Percentiles rank a stretch among this genome's conserved stretches.
These are phyloP conservation scores for Tipula helvola DNA, from an alignment of 2,888 invertebrate genomes.

Conservation along the genomic window DNA sequence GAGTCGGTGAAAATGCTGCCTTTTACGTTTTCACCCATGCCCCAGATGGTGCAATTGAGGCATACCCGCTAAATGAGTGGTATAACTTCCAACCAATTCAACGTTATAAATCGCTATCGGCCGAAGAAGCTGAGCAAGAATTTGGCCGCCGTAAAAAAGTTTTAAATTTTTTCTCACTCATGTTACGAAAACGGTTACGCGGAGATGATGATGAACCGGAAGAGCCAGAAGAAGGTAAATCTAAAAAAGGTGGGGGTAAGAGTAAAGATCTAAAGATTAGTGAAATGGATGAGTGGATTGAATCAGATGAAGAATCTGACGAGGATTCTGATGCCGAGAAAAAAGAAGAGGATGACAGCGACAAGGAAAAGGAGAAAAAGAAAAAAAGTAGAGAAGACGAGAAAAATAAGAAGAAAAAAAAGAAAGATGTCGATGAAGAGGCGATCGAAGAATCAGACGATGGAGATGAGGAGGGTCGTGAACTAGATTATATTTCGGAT, in stretches of 20 bases:
- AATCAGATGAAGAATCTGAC: slow-evolving; percentile 68
- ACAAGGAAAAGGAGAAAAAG: slow-evolving; percentile 48
- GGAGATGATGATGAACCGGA: slow-evolving; percentile 52
- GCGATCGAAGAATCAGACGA: slow-evolving; percentile 95
- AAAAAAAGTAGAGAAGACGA: slow-evolving; percentile 41
- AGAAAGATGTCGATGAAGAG: slow-evolving; percentile 73
- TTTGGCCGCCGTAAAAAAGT: slow-evolving; percentile 92
- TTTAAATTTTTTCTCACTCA: slow-evolving; percentile 89
- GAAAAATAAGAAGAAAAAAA: slow-evolving; percentile 56
- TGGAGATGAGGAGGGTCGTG: slow-evolving; percentile 90
- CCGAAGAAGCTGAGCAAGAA: slow-evolving; percentile 97
- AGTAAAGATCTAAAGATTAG: slow-evolving; percentile 66
- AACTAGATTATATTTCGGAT: slow-evolving; percentile 89
- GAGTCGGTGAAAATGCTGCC: slow-evolving; percentile 90
- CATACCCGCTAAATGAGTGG: slow-evolving; percentile 93
- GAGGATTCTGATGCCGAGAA: slow-evolving; percentile 55
- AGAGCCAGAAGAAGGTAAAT: slow-evolving; percentile 50
- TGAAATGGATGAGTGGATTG: slow-evolving; percentile 91
- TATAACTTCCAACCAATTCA: slow-evolving; percentile 38
- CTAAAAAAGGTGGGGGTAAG: slow-evolving; percentile 38
- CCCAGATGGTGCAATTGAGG: slow-evolving; percentile 89
- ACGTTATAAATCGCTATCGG: slow-evolving; percentile 81
- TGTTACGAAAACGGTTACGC: slow-evolving; percentile 79
- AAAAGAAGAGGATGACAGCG: slow-evolving; percentile 46
- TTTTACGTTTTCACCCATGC: slow-evolving; percentile 98